Percentiles rank a stretch among this genome's conserved stretches.
Evolutionary conservation across 2,888 invertebrate species (phyloP).

Genomic region (Nebria brevicollis): DNA sequence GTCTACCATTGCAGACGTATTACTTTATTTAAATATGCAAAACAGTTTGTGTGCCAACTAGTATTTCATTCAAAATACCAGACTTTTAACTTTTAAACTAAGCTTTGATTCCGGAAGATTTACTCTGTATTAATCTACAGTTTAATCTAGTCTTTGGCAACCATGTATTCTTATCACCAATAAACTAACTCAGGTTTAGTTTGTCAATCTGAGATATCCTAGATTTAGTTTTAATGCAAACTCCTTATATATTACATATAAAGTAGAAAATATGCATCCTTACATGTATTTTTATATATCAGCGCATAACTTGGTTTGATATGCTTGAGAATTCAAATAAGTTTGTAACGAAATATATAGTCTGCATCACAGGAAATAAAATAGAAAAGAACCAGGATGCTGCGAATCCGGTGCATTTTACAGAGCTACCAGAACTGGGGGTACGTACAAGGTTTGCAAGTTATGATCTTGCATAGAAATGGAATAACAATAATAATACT

Average conservation of each 20-base stretch:
- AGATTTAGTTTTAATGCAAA: background rate
- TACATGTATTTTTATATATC: constrained; percentile 23
- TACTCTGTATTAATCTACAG: background rate
- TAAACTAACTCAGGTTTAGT: background rate
- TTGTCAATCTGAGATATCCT: background rate
- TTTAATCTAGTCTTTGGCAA: background rate
- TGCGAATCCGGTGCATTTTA: constrained; percentile 34
- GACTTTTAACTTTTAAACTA: background rate
- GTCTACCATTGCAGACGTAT: constrained; percentile 4
- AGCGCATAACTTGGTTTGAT: constrained; percentile 25
- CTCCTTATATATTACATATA: constrained; percentile 9
- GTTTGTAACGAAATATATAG: constrained; percentile 21
- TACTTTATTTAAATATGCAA: background rate
- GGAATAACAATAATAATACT: constrained; percentile 45
- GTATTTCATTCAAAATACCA: background rate
- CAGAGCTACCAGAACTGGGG: constrained; percentile 8
- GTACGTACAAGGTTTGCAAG: constrained; percentile 24
- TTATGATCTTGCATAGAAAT: constrained; percentile 44
- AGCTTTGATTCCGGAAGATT: background rate
- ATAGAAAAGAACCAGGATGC: constrained; percentile 30
- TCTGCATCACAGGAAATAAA: constrained; percentile 30
- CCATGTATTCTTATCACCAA: background rate
- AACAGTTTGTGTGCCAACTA: background rate
- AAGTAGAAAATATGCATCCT: constrained; percentile 34
- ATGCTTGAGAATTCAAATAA: constrained; percentile 35